Evolutionary conservation across 2,888 invertebrate species (phyloP).

Genomic region (Megalurothrips usitatus): DNA sequence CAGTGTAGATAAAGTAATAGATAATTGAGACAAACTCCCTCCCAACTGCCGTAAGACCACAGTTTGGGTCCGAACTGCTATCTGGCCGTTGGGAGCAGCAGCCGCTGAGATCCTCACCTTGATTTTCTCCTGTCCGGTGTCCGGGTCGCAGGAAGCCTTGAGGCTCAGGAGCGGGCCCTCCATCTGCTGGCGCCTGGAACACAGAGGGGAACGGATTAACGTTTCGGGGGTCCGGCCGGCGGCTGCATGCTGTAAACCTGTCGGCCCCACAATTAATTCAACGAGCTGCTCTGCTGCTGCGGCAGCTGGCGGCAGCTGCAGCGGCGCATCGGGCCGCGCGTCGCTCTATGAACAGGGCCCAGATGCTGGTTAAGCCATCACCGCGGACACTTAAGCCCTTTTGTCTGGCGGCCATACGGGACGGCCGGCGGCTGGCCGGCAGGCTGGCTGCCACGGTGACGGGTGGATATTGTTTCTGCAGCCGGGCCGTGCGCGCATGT

Average conservation of each 20-base stretch:
- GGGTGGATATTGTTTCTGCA: too few relatives aligned
- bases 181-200: constrained; percentile 23
- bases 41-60: too few relatives aligned
- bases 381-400: background rate
- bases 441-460: background rate
- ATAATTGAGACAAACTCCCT: too few relatives aligned
- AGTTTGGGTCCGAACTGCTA: too few relatives aligned
- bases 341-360: background rate
- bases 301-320: too few relatives aligned
- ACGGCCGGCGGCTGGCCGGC: background rate
- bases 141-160: constrained; percentile 2
- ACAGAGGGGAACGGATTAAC: background rate
- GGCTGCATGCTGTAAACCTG: background rate
- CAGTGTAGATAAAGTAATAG: too few relatives aligned
- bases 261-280: background rate
- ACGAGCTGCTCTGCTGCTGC: background rate
- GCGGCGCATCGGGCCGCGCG: too few relatives aligned
- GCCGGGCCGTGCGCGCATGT: background rate
- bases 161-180: constrained; percentile 13
- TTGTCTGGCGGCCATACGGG: background rate
- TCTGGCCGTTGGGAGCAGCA: too few relatives aligned
- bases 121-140: constrained; percentile 26
- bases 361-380: background rate
- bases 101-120: background rate
- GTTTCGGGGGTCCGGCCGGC: background rate